A percentile compares a stretch with the other conserved stretches of the same genome.
Evolutionary conservation across 2,113 vertebrate genomes (phyloP).

Genomic region (Carollia perspicillata): DNA sequence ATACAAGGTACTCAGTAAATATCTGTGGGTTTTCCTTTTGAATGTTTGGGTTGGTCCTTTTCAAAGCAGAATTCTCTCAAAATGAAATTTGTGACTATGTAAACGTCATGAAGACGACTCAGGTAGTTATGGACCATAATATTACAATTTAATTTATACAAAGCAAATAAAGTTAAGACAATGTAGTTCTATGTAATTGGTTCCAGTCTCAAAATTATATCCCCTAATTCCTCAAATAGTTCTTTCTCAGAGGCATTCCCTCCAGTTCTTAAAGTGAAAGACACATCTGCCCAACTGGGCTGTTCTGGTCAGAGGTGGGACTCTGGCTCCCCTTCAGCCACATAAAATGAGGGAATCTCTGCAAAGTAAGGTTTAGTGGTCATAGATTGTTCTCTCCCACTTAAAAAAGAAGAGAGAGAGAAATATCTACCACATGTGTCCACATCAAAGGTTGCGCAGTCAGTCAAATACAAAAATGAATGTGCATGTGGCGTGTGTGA

Average conservation of each 20-base stretch:
- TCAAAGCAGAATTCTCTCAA: neutral
- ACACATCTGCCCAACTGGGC: rapidly evolving
- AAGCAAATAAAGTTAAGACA: neutral
- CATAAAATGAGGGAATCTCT: neutral
- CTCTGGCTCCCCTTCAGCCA: too few species aligned
- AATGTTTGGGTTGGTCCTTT: neutral
- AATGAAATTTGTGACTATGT: neutral
- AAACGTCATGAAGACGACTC: neutral
- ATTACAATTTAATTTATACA: neutral
- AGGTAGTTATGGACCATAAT: neutral
- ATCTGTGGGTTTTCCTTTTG: neutral
- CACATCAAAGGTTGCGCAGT: neutral
- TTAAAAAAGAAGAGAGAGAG: neutral
- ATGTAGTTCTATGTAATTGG: neutral
- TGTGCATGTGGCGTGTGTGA: rapidly evolving
- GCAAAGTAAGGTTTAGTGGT: neutral
- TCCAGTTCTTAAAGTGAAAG: neutral
- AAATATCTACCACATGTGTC: neutral
- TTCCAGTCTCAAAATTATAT: neutral
- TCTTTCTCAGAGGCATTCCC: neutral
- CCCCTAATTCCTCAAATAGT: neutral
- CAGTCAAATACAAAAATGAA: rapidly evolving
- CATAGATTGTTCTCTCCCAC: too few species aligned
- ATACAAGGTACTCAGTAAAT: neutral
- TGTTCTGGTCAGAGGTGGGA: neutral